Evolutionary conservation across 92 coral and sea anemone genomes (phyloP).

Genomic region (Palythoa caribaeorum): DNA sequence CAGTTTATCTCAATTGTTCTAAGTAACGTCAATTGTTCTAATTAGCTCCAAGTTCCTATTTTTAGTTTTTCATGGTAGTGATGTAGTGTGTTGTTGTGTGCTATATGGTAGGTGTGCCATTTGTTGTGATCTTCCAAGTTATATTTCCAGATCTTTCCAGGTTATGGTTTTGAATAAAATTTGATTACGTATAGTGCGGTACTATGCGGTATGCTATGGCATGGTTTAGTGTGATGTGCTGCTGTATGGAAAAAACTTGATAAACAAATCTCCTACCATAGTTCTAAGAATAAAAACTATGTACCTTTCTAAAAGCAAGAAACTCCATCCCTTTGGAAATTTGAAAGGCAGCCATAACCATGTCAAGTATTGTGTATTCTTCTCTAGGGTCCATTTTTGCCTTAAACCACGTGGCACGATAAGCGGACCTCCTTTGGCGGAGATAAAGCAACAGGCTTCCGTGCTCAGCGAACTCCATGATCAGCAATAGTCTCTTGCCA

Average conservation of each 20-base stretch:
- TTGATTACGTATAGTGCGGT: too few species aligned
- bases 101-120: too few species aligned
- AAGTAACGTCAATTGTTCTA: too few species aligned
- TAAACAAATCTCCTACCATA: not conserved
- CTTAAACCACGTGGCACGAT: conserved; percentile 78
- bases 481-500: conserved; percentile 76
- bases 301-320: conserved; percentile 82
- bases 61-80: too few species aligned
- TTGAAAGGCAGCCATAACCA: conserved; percentile 76
- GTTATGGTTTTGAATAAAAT: too few species aligned
- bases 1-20: not conserved
- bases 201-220: too few species aligned
- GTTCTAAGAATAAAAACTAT: not conserved
- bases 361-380: conserved; percentile 85
- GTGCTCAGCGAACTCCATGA: conserved; percentile 86
- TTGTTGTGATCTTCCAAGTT: too few species aligned
- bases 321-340: conserved; percentile 86
- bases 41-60: too few species aligned
- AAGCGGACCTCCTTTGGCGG: conserved; percentile 71
- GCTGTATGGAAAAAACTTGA: not conserved
- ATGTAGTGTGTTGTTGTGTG: too few species aligned
- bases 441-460: conserved; percentile 81
- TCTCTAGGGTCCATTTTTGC: conserved; percentile 69
- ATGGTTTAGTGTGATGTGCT: too few species aligned
- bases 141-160: too few species aligned